phyloP scores from a whole-genome alignment of 2,888 invertebrate genomes.

The Cybosia mesomella region DNA sequence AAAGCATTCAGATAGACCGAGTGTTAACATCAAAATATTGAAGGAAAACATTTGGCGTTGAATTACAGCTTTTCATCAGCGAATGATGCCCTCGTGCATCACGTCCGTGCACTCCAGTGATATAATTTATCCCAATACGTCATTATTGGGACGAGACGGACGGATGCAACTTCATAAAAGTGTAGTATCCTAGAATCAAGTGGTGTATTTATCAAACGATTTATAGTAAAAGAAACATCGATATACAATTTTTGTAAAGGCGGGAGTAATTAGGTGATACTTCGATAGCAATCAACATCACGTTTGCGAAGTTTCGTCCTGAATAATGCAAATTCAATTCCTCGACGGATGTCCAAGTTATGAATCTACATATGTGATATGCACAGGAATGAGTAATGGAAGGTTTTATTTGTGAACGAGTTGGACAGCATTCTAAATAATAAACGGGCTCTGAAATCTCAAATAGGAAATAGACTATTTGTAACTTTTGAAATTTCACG shows the following conservation, averaged over 20 bases:
- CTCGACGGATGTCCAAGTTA: background rate
- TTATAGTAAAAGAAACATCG: too few species aligned
- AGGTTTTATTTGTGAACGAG: background rate
- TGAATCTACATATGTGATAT: background rate
- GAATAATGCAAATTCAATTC: conserved; percentile 2
- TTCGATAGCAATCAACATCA: background rate
- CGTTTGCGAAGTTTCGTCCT: conserved; percentile 1
- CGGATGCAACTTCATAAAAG: too few species aligned
- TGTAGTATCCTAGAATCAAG: too few species aligned
- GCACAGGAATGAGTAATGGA: conserved; percentile 1
- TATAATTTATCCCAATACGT: too few species aligned
- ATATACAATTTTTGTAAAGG: too few species aligned
- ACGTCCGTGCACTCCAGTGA: too few species aligned
- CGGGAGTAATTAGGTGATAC: background rate
- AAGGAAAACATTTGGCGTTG: too few species aligned
- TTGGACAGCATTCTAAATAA: conserved; percentile 1
- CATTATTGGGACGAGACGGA: too few species aligned
- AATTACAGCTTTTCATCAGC: too few species aligned
- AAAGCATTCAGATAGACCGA: background rate
- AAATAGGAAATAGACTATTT: background rate
- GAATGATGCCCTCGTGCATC: too few species aligned
- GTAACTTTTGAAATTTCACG: background rate
- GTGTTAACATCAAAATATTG: too few species aligned
- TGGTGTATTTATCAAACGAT: too few species aligned
- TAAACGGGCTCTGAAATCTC: background rate